Base-by-base conservation (phyloP, 2,113 vertebrate genomes). In the Pseudopipra pipra region DNA sequence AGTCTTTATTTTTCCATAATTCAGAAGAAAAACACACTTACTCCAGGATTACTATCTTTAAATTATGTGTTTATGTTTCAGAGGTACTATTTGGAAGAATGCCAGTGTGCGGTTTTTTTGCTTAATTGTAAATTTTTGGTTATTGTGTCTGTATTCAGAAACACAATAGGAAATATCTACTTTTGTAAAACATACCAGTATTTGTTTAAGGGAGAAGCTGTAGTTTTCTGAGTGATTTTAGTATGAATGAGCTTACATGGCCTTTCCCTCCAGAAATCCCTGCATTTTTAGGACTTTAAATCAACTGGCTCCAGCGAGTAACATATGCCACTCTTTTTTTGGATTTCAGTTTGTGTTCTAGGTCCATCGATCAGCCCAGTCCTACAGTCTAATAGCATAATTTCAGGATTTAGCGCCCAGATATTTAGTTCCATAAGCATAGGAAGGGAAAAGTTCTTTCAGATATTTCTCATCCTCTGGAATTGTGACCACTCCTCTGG, bases 1-100 rank as follows among this genome's bases (percentile, higher is more conserved):
- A 98, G 95, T 97, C 93, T 98, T 98, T 98, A 97, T 98, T 97
- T 98, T 97, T 94, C 89, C 87, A 94, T 97, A 96, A 96, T 96
- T 95, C 92, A 97, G 97, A 97, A 98, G 97, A 94, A 98, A 97
- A 96, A 96, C 87, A 91, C 88, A 85, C 79, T 96, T 95, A 93
- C 56, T 96, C 39, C 72, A 96, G 97, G 79, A 97, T 96, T 84
- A 95, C 55, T 11, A 95, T 96, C 79, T 97, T 97, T 93, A 95
- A 97, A 97, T 97, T 85, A 95, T 72, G 89, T 95, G 80, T 94
- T 97, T 96, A 95, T 88, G 86, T 96, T 96, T 94, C 86, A 73
- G 59, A 95, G 68, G 46, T 94, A 63, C 68, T 97, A 68, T 92
- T 89, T 95, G 76, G 95, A 81, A 92, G 72, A 85, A 66, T 44